These are phyloP conservation scores for Xylocopa sonorina DNA, from an alignment of 1,140 invertebrate genomes.

Conservation along the genomic window DNA sequence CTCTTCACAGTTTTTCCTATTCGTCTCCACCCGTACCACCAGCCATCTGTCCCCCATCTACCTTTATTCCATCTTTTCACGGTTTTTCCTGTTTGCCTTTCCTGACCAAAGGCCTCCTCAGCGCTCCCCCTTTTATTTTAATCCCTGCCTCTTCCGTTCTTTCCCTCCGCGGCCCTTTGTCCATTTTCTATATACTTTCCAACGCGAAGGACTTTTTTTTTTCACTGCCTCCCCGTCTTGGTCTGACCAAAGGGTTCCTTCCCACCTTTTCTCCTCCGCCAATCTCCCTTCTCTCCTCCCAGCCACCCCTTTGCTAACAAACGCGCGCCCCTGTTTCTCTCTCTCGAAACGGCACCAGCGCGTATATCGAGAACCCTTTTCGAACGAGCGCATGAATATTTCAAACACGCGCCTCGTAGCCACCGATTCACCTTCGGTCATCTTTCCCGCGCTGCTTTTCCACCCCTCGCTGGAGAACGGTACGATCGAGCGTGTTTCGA, in stretches of 20 bases:
- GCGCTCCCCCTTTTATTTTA: constrained; percentile 5
- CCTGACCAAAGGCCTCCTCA: constrained; percentile 17
- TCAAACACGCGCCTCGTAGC: constrained; percentile 19
- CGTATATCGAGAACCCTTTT: constrained; percentile 23
- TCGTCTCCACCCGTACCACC: neutral
- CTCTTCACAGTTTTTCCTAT: neutral
- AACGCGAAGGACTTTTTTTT: neutral
- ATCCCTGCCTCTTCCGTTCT: neutral
- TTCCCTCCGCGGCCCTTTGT: neutral
- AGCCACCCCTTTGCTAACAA: neutral
- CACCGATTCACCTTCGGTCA: constrained; percentile 26
- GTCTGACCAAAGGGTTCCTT: constrained; percentile 12
- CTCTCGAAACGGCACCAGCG: neutral
- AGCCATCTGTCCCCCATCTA: neutral
- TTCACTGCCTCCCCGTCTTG: neutral
- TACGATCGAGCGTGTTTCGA: constrained; percentile 10
- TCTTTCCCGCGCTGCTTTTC: neutral
- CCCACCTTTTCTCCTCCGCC: constrained; percentile 2
- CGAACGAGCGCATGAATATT: constrained; percentile 54
- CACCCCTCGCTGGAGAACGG: neutral
- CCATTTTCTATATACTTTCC: neutral
- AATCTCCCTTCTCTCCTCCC: neutral
- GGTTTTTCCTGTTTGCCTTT: constrained; percentile 26
- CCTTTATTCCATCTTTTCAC: constrained; percentile 4
- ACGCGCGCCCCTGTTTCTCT: neutral